phyloP scores from a whole-genome alignment of 1,140 invertebrate species.

The Agraylea sexmaculata region DNA sequence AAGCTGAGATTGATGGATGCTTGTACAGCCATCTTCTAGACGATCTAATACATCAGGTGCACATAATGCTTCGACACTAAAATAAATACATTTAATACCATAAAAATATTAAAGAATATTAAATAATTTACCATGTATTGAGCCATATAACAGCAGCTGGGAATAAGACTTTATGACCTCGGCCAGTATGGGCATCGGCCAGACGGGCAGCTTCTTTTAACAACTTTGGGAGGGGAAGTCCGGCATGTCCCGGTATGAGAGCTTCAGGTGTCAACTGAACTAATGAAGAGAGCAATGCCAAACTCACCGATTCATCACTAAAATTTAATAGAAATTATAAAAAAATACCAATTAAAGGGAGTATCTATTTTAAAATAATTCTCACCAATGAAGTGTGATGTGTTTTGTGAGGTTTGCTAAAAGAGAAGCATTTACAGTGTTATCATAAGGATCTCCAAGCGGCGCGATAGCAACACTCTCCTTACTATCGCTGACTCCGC shows the following conservation, averaged over 20 bases:
- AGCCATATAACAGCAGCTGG: slow-evolving; percentile 72
- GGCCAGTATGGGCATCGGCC: slow-evolving; percentile 65
- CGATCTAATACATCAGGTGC: slow-evolving; percentile 33
- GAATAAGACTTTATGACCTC: slow-evolving; percentile 69
- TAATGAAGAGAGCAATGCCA: slow-evolving; percentile 61
- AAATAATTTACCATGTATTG: slow-evolving; percentile 43
- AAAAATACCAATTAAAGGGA: slow-evolving; percentile 1
- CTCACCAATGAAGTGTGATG: slow-evolving; percentile 33
- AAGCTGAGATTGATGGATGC: slow-evolving; percentile 41
- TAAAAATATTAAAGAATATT: slow-evolving; percentile 5
- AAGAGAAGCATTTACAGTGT: slow-evolving; percentile 28
- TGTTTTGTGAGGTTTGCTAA: slow-evolving; percentile 33
- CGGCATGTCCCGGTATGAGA: slow-evolving; percentile 51
- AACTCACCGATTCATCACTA: slow-evolving; percentile 54
- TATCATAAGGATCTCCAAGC: slow-evolving; percentile 24
- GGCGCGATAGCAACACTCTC: slow-evolving; percentile 23
- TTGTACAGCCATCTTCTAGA: slow-evolving; percentile 40
- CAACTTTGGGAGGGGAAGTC: slow-evolving; percentile 65
- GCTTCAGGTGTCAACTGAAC: slow-evolving; percentile 62
- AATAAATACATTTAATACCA: slow-evolving; percentile 39
- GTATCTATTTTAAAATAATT: slow-evolving; percentile 2
- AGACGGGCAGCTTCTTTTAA: slow-evolving; percentile 74
- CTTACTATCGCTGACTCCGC: slow-evolving; percentile 30
- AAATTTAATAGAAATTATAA: slow-evolving; percentile 8
- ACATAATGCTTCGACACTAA: slow-evolving; percentile 41